phyloP scores from a whole-genome alignment of 1,140 invertebrate genomes.

The Neodiprion fabricii region DNA sequence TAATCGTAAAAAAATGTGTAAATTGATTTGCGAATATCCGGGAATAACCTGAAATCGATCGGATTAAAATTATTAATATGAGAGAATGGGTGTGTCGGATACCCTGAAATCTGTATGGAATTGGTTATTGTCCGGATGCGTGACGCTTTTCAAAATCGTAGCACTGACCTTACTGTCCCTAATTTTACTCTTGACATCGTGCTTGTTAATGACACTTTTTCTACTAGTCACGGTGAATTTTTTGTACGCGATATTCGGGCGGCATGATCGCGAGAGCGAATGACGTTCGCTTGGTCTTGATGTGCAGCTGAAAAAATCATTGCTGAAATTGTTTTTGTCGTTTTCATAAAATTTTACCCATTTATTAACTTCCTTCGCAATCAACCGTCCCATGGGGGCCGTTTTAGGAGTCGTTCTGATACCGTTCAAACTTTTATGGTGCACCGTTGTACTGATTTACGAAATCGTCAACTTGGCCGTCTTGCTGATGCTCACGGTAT shows the following conservation, averaged over 20 bases:
- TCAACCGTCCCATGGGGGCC: neutral
- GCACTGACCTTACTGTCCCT: slow-evolving; percentile 27
- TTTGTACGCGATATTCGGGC: neutral
- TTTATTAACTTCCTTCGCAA: neutral
- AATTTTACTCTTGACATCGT: neutral
- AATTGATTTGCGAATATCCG: neutral
- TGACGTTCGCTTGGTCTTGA: neutral
- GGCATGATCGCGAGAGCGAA: neutral
- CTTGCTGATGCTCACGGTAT: neutral
- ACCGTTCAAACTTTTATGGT: neutral
- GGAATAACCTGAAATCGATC: neutral
- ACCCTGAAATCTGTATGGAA: slow-evolving; percentile 27
- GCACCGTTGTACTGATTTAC: neutral
- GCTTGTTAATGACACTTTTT: neutral
- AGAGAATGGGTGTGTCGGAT: slow-evolving; percentile 30
- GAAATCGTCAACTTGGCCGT: neutral
- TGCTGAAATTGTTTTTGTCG: too few relatives aligned
- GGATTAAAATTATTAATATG: neutral
- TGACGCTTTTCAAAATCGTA: slow-evolving; percentile 22
- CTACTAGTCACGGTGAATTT: neutral
- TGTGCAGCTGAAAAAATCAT: too few relatives aligned
- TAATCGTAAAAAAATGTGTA: neutral
- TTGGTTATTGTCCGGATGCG: slow-evolving; percentile 21
- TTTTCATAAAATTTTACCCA: too few relatives aligned
- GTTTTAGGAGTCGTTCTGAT: neutral